These are phyloP conservation scores for Acanthochromis polyacanthus DNA, from an alignment of 2,113 vertebrate species.

Conservation along the genomic window DNA sequence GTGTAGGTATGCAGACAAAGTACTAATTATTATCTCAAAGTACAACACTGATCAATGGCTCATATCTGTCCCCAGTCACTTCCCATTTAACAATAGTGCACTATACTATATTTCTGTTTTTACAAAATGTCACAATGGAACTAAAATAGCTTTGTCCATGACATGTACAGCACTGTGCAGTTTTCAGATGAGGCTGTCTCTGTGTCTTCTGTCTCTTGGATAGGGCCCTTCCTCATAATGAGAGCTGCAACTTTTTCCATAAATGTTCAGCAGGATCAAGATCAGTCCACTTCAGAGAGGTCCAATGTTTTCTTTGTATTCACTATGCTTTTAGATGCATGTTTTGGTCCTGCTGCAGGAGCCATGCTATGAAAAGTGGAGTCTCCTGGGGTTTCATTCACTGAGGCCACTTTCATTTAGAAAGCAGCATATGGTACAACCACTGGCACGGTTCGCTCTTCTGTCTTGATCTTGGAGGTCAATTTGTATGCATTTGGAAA, in stretches of 20 bases:
- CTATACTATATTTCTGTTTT: no score
- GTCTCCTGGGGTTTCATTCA: neutral
- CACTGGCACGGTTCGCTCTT: neutral
- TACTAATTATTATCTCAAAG: no score
- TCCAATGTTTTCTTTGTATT: neutral
- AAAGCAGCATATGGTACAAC: neutral
- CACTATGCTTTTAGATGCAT: neutral
- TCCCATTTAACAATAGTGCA: no score
- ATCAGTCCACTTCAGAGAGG: neutral
- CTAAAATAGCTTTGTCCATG: neutral
- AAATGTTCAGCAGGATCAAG: neutral
- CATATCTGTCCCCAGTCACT: no score
- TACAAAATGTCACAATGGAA: neutral
- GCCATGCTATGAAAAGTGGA: neutral
- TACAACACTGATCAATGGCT: no score
- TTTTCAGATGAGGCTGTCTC: no score
- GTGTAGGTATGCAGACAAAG: no score
- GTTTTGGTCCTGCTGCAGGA: neutral
- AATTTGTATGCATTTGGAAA: neutral
- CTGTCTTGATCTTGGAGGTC: neutral
- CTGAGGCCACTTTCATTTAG: neutral
- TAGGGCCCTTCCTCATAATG: no score
- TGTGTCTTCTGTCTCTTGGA: no score
- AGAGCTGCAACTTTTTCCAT: neutral
- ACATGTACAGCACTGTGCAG: no score